phyloP scores from a whole-genome alignment of 2,797 vertebrate genomes.

The Darevskia nairensis region DNA sequence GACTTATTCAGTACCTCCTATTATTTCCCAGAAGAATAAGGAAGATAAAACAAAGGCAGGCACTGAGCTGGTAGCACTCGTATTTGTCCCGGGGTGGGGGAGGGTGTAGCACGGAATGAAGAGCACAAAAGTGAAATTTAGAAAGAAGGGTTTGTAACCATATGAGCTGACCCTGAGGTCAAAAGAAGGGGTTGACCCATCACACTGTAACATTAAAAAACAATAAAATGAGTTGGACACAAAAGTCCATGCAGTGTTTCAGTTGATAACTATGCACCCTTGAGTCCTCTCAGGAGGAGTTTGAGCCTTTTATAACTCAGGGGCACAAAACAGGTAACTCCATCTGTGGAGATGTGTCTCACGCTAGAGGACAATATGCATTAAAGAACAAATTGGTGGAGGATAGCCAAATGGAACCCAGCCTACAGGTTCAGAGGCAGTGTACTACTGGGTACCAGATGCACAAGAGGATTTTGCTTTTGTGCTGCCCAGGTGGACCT shows the following conservation, averaged over 20 bases:
- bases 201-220: background rate
- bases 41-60: background rate
- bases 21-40: background rate
- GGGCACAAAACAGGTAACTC: too few species aligned
- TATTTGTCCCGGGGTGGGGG: background rate
- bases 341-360: background rate
- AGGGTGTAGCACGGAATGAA: background rate
- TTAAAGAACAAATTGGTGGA: background rate
- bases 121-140: background rate
- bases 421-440: background rate
- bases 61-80: background rate
- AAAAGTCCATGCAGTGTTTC: background rate
- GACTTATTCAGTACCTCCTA: background rate
- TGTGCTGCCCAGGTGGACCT: background rate
- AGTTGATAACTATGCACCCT: background rate
- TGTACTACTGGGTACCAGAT: background rate
- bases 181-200: too few species aligned
- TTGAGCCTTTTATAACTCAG: background rate
- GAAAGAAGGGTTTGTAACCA: background rate
- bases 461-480: background rate
- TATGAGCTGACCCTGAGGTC: background rate
- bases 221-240: too few species aligned
- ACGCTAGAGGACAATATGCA: background rate
- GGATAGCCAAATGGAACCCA: background rate
- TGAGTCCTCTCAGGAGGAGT: background rate